Conservation (phyloP, 2,113 vertebrate species). For the Hippocampus abdominalis region DNA sequence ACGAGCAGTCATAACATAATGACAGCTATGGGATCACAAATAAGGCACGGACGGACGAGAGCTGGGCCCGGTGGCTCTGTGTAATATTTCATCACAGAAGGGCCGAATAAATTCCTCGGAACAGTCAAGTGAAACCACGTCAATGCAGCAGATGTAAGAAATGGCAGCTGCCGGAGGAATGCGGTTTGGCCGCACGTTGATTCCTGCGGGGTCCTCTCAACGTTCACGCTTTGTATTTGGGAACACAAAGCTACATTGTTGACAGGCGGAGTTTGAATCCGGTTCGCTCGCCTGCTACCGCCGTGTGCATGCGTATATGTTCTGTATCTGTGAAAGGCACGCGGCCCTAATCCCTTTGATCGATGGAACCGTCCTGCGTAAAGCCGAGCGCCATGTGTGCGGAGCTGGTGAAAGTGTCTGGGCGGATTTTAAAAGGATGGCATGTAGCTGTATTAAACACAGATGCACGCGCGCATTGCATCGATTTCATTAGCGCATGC, state of each 20-base stretch:
- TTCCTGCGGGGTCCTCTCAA: slow-evolving; percentile 55
- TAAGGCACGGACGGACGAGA: slow-evolving; percentile 54
- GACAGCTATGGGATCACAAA: slow-evolving; percentile 64
- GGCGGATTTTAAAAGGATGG: slow-evolving; percentile 36
- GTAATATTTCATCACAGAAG: slow-evolving; percentile 75
- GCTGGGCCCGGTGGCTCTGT: slow-evolving; percentile 57
- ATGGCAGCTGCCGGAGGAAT: slow-evolving; percentile 74
- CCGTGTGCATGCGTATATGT: neutral
- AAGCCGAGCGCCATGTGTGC: slow-evolving; percentile 17
- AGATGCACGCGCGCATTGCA: slow-evolving; percentile 27
- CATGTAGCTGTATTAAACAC: slow-evolving; percentile 27
- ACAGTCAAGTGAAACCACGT: slow-evolving; percentile 70
- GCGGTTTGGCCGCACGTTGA: slow-evolving; percentile 60
- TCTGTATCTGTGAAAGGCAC: neutral
- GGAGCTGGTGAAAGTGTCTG: slow-evolving; percentile 17
- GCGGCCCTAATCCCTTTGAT: slow-evolving; percentile 19
- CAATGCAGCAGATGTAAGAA: slow-evolving; percentile 75
- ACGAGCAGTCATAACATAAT: slow-evolving; percentile 39
- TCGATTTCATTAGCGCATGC: slow-evolving; percentile 26
- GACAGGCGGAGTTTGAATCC: slow-evolving; percentile 25
- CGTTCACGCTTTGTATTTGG: slow-evolving; percentile 65
- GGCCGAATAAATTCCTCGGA: slow-evolving; percentile 72
- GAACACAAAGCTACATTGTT: slow-evolving; percentile 52
- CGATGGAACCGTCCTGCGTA: slow-evolving; percentile 31
- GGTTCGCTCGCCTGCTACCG: slow-evolving; percentile 11